Conservation (phyloP, 1,140 invertebrate genomes). For the Drosophila truncata region DNA sequence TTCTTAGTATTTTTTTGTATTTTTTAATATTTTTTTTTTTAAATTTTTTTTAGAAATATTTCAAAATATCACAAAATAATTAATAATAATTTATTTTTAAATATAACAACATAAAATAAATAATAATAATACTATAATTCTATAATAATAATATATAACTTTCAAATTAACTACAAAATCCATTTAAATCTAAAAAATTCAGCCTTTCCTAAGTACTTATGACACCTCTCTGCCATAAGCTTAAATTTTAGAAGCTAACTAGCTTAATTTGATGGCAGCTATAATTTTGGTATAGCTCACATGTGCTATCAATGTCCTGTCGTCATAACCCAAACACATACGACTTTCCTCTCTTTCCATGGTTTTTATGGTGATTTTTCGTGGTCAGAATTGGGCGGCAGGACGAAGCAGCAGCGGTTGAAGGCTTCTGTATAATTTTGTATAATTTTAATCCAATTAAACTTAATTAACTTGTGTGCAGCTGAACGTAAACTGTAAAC, state of each 20-base stretch:
- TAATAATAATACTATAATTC: too few species aligned
- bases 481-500: conserved; percentile 52
- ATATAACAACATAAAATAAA: too few species aligned
- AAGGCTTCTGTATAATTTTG: conserved; percentile 51
- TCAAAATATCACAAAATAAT: too few species aligned
- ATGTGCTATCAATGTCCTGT: conserved; percentile 14
- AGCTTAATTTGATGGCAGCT: neutral
- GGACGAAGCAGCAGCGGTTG: neutral
- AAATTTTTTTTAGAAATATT: too few species aligned
- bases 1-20: too few species aligned
- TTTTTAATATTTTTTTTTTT: too few species aligned
- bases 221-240: neutral
- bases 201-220: too few species aligned
- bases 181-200: too few species aligned
- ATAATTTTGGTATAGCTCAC: neutral
- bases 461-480: conserved; percentile 76
- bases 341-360: too few species aligned
- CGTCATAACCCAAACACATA: neutral
- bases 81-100: too few species aligned
- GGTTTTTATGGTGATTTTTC: conserved; percentile 21
- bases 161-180: too few species aligned
- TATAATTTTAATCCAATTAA: conserved; percentile 82
- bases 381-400: neutral
- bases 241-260: neutral
- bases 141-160: too few species aligned